phyloP scores from a whole-genome alignment of 2,888 invertebrate genomes.

The Venusia cambrica region DNA sequence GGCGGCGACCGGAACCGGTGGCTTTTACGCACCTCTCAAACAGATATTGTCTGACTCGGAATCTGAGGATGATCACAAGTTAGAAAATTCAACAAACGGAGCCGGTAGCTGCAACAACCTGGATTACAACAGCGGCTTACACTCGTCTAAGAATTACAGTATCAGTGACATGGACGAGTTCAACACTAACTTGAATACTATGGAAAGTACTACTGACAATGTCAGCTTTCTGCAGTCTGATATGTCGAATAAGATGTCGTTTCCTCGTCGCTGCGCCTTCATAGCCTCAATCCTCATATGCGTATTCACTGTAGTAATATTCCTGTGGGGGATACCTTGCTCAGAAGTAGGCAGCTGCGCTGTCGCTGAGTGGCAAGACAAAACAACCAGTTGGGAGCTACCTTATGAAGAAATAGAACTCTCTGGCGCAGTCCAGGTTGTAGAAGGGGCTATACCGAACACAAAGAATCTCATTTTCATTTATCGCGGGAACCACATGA shows the following conservation, averaged over 20 bases:
- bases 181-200: conserved; percentile 67
- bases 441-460: conserved; percentile 82
- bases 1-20: conserved; percentile 71
- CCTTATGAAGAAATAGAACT: conserved; percentile 86
- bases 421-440: conserved; percentile 85
- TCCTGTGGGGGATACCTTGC: conserved; percentile 89
- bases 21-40: conserved; percentile 87
- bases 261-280: conserved; percentile 84
- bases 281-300: conserved; percentile 86
- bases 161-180: conserved; percentile 72
- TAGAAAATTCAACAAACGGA: conserved; percentile 60
- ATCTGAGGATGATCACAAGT: conserved; percentile 85
- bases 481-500: conserved; percentile 85
- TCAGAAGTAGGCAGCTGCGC: conserved; percentile 85
- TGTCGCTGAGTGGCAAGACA: conserved; percentile 74
- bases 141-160: conserved; percentile 69
- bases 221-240: conserved; percentile 74
- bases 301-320: conserved; percentile 85
- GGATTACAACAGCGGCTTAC: conserved; percentile 69
- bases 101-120: conserved; percentile 66
- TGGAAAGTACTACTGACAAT: conserved; percentile 74
- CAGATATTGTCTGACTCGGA: conserved; percentile 89
- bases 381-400: conserved; percentile 85
- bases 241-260: conserved; percentile 82
- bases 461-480: conserved; percentile 87